phyloP scores from a whole-genome alignment of 1,140 invertebrate species.

The Maconellicoccus hirsutus region DNA sequence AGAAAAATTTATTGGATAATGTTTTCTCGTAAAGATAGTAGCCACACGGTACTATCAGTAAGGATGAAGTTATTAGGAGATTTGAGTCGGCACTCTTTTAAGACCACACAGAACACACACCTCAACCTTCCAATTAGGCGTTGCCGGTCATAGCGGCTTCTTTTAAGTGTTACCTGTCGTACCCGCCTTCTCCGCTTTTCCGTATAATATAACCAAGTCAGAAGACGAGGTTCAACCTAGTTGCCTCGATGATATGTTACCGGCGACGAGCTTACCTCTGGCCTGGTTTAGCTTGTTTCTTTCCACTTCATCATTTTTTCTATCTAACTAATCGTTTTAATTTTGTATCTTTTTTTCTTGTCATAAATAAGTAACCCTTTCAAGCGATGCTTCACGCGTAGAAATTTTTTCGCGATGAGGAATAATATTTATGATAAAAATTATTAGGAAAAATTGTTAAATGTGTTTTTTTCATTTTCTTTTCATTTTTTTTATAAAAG shows the following conservation, averaged over 20 bases:
- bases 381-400: neutral
- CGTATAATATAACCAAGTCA: slow-evolving; percentile 20
- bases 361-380: neutral
- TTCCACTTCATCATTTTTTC: slow-evolving; percentile 9
- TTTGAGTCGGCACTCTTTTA: slow-evolving; percentile 21
- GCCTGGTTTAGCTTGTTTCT: neutral
- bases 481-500: no score
- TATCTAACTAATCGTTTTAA: slow-evolving; percentile 5
- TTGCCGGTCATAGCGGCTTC: slow-evolving; percentile 17
- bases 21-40: slow-evolving; percentile 21
- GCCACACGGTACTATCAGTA: slow-evolving; percentile 14
- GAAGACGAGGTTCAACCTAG: slow-evolving; percentile 16
- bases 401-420: no score
- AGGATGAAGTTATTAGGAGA: slow-evolving; percentile 22
- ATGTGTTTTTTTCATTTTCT: no score
- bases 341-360: slow-evolving; percentile 1
- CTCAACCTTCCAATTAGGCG: slow-evolving; percentile 21
- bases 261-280: neutral
- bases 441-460: no score
- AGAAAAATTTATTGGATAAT: slow-evolving; percentile 21
- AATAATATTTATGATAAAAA: no score
- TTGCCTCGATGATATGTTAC: slow-evolving; percentile 21
- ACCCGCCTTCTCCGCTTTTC: slow-evolving; percentile 14
- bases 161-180: slow-evolving; percentile 19
- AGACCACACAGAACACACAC: slow-evolving; percentile 21